Base-by-base conservation (phyloP, 2,797 vertebrate genomes). In the Rhinogobio ventralis region DNA sequence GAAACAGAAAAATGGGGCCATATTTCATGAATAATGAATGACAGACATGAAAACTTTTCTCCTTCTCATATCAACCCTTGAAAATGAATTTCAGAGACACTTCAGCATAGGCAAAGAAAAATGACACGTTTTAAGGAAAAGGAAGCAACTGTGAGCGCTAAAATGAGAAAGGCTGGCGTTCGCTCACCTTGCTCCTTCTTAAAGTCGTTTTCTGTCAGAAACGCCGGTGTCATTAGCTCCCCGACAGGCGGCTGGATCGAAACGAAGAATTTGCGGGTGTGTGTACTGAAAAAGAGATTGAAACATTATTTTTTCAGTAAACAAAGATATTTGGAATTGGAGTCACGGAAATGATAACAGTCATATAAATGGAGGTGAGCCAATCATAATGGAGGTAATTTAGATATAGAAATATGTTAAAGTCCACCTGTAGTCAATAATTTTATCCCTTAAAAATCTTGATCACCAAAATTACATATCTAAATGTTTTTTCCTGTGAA, bases 191-290 rank as follows among this genome's bases (percentile, higher is more conserved):
- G 98, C 81, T 99, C 97, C 88, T 97, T 98, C 92, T 97, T 99
- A 92, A 99, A 99, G 88, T 99, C 97, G 0, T 98, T 99, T 91
- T 99, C 98, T 0, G 97, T 99, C 94, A 99, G 95, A 92, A 99
- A 99, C 79, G 97, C 73, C 0, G 98, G 97, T 42, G 95, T 96
- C 97, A 98, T 97, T 88, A 99, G 94, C 90, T 99, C 98, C 73
- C 98, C 98, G 0, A 99, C 97, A 0, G 97, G 98, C 0, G 98
- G 97, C 92, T 99, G 98, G 92, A 99, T 98, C 7, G 97, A 96
- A 86, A 98, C 97, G 0, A 97, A 98, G 95, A 99, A 99, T 87
- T 98, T 97, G 86, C 96, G 95, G 0, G 95, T 96, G 86, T 98
- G 96, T 53, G 97, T 98, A 94, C 98, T 99, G 88, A 72, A 62